These are phyloP conservation scores for Lagria hirta DNA, from an alignment of 2,888 invertebrate species.

Conservation along the genomic window DNA sequence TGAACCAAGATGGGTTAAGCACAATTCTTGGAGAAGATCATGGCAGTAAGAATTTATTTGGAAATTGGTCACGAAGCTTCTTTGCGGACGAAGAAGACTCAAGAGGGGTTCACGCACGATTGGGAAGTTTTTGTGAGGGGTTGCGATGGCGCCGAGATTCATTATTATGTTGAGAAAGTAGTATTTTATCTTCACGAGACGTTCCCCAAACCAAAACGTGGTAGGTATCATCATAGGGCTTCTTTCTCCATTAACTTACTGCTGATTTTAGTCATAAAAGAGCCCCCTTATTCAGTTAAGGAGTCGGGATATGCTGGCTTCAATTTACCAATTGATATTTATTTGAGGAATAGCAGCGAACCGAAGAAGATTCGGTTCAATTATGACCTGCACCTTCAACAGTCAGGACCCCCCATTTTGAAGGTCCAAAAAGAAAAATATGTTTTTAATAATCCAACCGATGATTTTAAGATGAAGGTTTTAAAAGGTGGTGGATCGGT, in stretches of 20 bases:
- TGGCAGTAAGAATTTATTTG: slow-evolving; percentile 49
- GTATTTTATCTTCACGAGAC: slow-evolving; percentile 90
- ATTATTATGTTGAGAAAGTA: slow-evolving; percentile 89
- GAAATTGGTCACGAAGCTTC: slow-evolving; percentile 92
- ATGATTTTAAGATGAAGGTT: slow-evolving; percentile 85
- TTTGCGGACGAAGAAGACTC: slow-evolving; percentile 76
- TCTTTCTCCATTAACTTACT: not conserved
- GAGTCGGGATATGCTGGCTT: slow-evolving; percentile 98
- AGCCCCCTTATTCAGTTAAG: slow-evolving; percentile 85
- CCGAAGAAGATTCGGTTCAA: slow-evolving; percentile 80
- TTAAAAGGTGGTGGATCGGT: slow-evolving; percentile 81
- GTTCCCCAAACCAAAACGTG: slow-evolving; percentile 88
- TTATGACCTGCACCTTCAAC: slow-evolving; percentile 85
- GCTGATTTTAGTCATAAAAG: slow-evolving; percentile 76
- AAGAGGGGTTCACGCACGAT: slow-evolving; percentile 94
- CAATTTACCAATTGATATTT: slow-evolving; percentile 84
- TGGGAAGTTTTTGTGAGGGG: slow-evolving; percentile 96
- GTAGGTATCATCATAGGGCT: slow-evolving; percentile 54
- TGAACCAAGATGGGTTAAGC: slow-evolving; percentile 18
- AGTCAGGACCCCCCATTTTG: slow-evolving; percentile 70
- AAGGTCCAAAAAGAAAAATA: slow-evolving; percentile 78
- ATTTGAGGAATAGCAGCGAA: slow-evolving; percentile 85
- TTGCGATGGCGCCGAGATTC: slow-evolving; percentile 81
- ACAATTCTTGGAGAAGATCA: slow-evolving; percentile 3
- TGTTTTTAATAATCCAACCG: slow-evolving; percentile 81